A percentile compares a stretch with the other conserved stretches of the same genome.
Conservation (phyloP, 2,888 invertebrate genomes). For the Megastigmus dorsalis region DNA sequence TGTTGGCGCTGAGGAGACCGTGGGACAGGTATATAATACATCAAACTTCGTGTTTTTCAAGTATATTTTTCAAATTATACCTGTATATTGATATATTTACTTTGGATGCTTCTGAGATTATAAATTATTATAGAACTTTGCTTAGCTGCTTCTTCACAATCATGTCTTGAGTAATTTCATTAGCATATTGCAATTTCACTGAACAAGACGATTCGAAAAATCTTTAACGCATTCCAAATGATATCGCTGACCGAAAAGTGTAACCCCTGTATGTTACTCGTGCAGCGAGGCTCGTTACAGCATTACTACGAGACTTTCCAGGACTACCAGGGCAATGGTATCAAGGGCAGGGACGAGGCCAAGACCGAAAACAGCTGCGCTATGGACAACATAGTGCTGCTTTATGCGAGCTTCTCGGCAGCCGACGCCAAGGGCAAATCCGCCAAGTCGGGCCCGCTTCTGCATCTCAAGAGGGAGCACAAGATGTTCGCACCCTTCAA, state of each 20-base stretch:
- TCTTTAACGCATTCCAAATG: too few relatives aligned
- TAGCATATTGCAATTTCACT: too few relatives aligned
- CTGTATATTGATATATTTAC: too few relatives aligned
- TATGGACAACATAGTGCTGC: constrained; percentile 56
- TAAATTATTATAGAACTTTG: too few relatives aligned
- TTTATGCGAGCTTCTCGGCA: constrained; percentile 64
- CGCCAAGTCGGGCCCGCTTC: constrained; percentile 64
- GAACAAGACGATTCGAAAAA: too few relatives aligned
- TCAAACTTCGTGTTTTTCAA: too few relatives aligned
- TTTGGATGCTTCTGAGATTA: too few relatives aligned
- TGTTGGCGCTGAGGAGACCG: constrained; percentile 56
- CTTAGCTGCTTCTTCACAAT: too few relatives aligned
- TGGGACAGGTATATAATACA: constrained; percentile 15
- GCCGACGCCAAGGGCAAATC: constrained; percentile 60
- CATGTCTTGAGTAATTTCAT: too few relatives aligned
- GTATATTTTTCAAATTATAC: too few relatives aligned
- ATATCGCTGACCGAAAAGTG: too few relatives aligned
- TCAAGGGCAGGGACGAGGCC: constrained; percentile 8
- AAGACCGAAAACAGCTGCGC: constrained; percentile 24
- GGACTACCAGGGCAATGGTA: constrained; percentile 44
- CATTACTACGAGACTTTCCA: constrained; percentile 65
- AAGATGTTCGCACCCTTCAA: constrained; percentile 59
- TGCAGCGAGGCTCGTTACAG: constrained; percentile 51
- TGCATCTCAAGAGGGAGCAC: constrained; percentile 59
- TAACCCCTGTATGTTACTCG: too few relatives aligned